Evolutionary conservation across 2,113 vertebrate species (phyloP).

Genomic region (Miniopterus natalensis): DNA sequence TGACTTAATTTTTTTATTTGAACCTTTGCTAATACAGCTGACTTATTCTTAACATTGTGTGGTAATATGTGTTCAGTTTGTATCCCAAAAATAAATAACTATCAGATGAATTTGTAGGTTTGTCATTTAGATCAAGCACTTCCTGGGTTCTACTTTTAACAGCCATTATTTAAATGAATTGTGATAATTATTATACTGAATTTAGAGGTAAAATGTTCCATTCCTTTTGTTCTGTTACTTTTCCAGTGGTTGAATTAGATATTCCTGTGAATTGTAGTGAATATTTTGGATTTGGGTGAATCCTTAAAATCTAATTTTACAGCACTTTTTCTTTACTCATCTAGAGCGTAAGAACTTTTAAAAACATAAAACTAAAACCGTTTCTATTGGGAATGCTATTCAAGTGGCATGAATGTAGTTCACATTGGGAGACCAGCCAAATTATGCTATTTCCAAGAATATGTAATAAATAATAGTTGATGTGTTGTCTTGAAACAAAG

Average conservation of each 20-base stretch:
- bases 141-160: conserved; percentile 19
- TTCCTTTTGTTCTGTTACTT: conserved; percentile 34
- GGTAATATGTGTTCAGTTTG: background rate
- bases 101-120: background rate
- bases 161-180: conserved; percentile 49
- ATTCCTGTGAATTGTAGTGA: conserved; percentile 17
- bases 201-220: conserved; percentile 46
- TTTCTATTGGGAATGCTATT: conserved; percentile 4
- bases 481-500: conserved; percentile 28
- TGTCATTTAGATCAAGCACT: background rate
- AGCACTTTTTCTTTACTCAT: background rate
- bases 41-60: conserved; percentile 37
- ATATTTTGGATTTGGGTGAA: conserved; percentile 45
- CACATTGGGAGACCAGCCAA: background rate
- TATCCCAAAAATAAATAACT: conserved; percentile 8
- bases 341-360: background rate
- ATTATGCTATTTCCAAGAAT: background rate
- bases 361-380: background rate
- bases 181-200: conserved; percentile 53
- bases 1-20: conserved; percentile 4
- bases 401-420: background rate
- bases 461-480: background rate
- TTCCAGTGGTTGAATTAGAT: background rate
- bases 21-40: background rate
- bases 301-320: background rate